Evolutionary conservation across 2,888 invertebrate genomes (phyloP), one percentile per base, ranked within the genome.

Genomic region (Notodonta ziczac): DNA sequence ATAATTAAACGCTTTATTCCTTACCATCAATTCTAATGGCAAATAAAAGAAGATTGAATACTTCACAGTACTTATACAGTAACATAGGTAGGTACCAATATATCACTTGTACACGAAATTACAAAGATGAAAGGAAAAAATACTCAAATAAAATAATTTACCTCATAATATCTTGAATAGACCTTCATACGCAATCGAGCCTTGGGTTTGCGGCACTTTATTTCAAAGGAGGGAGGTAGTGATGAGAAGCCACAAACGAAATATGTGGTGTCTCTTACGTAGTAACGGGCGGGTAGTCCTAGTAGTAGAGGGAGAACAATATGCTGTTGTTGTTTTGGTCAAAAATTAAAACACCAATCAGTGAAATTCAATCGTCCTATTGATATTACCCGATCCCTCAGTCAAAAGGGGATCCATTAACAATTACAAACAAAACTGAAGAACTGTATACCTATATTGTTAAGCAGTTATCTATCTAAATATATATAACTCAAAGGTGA

Each of bases 91-190:
- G 5, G 42, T 42, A 42, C 39, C 39, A 8, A 42, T 10, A 8
- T 42, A 39, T 42, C 3, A 42, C 3, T 6, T 35, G 35, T 42
- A 42, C 3, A 42, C 42, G 9, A 42, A 42, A 10, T 42, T 8
- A 10, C 42, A 46, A 52, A 32, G 52, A 32, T 32, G 13, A 32
- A 52, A 52, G 32, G 52, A 32, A 32, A 52, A 52, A 32, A 32
- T 32, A 10, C 52, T 32, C 8, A 51, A 51, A 52, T 52, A 52
- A 32, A 32, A 52, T 52, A 32, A 52, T 52, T 52, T 32, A 32
- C 32, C 32, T 32, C 32, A 12, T 13, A 24, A 12, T 13, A 24
- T 32, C 52, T 12, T 52, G 32, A 52, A 52, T 52, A 52, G 12
- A 5, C 50, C 5, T n/a, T n/a, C 24, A 51, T 24, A 24, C n/a